phyloP scores from a whole-genome alignment of 2,888 invertebrate species.

The Pammene aurita region DNA sequence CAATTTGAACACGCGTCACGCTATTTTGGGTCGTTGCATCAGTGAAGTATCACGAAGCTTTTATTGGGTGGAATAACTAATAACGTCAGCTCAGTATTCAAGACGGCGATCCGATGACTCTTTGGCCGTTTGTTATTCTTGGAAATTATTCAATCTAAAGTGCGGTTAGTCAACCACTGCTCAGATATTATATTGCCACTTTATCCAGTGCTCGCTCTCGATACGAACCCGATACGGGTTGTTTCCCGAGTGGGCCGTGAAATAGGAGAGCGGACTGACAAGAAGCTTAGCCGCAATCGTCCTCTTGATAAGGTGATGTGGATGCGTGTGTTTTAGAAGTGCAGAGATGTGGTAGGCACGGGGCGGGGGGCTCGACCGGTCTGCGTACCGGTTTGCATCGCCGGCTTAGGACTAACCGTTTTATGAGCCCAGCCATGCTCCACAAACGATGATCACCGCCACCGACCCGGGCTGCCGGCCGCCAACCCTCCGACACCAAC shows the following conservation, averaged over 20 bases:
- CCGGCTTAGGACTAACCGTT: slow-evolving; percentile 78
- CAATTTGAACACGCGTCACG: slow-evolving; percentile 59
- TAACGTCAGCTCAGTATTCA: neutral
- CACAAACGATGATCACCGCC: slow-evolving; percentile 68
- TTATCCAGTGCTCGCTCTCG: slow-evolving; percentile 64
- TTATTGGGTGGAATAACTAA: slow-evolving; percentile 18
- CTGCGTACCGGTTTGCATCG: slow-evolving; percentile 77
- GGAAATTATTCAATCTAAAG: slow-evolving; percentile 55
- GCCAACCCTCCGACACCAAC: slow-evolving; percentile 55
- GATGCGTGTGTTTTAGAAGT: slow-evolving; percentile 77
- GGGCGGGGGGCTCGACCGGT: slow-evolving; percentile 69
- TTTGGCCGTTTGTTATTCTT: slow-evolving; percentile 35
- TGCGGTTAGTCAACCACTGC: slow-evolving; percentile 68
- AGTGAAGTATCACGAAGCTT: slow-evolving; percentile 45
- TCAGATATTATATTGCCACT: slow-evolving; percentile 66
- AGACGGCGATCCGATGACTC: slow-evolving; percentile 9
- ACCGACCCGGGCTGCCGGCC: slow-evolving; percentile 56
- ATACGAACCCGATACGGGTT: slow-evolving; percentile 67
- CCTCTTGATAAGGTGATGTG: slow-evolving; percentile 75
- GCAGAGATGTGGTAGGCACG: slow-evolving; percentile 59
- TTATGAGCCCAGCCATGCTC: slow-evolving; percentile 80
- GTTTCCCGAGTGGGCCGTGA: slow-evolving; percentile 63
- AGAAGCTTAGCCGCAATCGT: slow-evolving; percentile 71
- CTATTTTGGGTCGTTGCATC: slow-evolving; percentile 63
- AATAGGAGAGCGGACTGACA: slow-evolving; percentile 74